phyloP scores from a whole-genome alignment of 2,888 invertebrate species.

The Rhimphoctona megacephalus region DNA sequence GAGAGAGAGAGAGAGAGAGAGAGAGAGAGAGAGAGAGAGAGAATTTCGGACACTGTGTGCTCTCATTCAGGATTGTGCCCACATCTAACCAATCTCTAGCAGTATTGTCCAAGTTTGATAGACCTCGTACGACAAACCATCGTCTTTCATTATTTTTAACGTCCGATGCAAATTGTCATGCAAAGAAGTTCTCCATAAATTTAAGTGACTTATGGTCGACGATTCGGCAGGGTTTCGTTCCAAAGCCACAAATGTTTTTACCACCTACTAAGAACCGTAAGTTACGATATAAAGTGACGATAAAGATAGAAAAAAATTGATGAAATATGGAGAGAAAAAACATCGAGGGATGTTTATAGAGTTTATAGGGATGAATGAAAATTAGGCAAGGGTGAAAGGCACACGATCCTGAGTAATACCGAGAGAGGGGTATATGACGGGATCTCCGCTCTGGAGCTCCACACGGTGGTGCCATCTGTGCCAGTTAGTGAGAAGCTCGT shows the following conservation, averaged over 20 bases:
- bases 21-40: slow-evolving; percentile 19
- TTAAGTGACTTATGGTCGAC: neutral
- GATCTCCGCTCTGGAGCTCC: slow-evolving; percentile 55
- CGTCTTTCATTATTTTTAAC: neutral
- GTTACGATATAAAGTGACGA: neutral
- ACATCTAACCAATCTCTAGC: neutral
- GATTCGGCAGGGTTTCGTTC: neutral
- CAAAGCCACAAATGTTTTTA: neutral
- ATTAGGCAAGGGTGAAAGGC: neutral
- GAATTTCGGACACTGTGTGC: slow-evolving; percentile 34
- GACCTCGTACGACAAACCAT: neutral
- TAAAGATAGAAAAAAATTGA: neutral
- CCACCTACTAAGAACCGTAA: neutral
- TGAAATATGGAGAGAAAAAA: neutral
- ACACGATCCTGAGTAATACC: neutral
- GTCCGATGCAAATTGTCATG: neutral
- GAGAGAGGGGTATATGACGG: neutral
- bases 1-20: neutral
- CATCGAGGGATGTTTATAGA: neutral
- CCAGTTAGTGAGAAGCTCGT: slow-evolving; percentile 76
- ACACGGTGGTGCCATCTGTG: slow-evolving; percentile 80
- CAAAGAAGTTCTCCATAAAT: neutral
- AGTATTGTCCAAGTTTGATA: neutral
- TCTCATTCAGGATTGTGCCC: slow-evolving; percentile 35
- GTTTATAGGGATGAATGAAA: neutral